Evolutionary conservation across 2,888 invertebrate genomes (phyloP), one percentile per base, ranked within the genome.

Genomic region (Stegana nigrithorax): DNA sequence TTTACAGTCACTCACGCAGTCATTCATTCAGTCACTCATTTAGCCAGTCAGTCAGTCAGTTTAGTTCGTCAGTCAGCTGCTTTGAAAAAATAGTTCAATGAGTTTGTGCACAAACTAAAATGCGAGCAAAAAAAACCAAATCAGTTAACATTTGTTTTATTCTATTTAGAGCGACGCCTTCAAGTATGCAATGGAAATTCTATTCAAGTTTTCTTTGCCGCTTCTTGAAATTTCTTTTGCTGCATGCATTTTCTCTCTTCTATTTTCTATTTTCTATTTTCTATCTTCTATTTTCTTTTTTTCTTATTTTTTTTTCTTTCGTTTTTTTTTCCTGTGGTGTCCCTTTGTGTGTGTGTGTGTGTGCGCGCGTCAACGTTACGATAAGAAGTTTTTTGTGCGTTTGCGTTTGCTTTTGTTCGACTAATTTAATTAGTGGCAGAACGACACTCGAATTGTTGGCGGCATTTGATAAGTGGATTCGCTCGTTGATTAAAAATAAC

Each of bases 401-500:
- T 26, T 55, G n/a, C n/a, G n/a, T n/a, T n/a, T n/a, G n/a, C n/a
- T n/a, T n/a, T n/a, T n/a, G n/a, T n/a, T n/a, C n/a, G n/a, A n/a
- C n/a, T n/a, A 55, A 55, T 55, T 55, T 55, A 55, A 55, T 55
- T 55, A 55, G 53, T 60, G 61, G 27, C 51, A 27, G 63, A 29
- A 39, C 10, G n/a, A n/a, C 19, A 51, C 62, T 59, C 56, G 47
- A 63, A 61, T 39, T 4, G 44, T 42, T 47, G 60, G 56, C 56
- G 59, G 29, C 39, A 29, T 26, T 59, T 63, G 67, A 66, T 65
- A 68, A 67, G 68, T 60, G 65, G 59, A 64, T 63, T 44, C 62
- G 63, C n/a, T n/a, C 62, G 68, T 67, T 68, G 66, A 67, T 69
- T 73, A 61, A 63, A 53, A 53, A 10, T 36, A 36, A n/a, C n/a